Base-by-base conservation (phyloP, 2,797 vertebrate species). In the Taenioides sp. region DNA sequence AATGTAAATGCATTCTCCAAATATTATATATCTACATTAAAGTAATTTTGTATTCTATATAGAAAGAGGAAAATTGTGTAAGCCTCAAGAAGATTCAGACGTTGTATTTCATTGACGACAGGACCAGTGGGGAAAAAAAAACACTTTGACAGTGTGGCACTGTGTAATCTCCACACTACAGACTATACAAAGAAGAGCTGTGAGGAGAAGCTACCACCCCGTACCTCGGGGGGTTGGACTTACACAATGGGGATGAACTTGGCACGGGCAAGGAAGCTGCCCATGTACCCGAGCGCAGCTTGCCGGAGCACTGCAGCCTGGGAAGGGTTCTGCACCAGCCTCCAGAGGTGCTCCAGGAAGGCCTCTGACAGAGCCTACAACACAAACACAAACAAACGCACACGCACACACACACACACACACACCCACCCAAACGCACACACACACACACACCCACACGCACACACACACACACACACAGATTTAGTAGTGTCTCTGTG, bases 341-440 rank as follows among this genome's bases (percentile, higher is more conserved):
- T 98, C 97, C 97, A 98, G 71, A 98, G 92, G 88, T 98, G 96
- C 70, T 99, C 96, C 88, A 98, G 88, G 88, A 98, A 98, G 25
- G 96, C 96, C 85, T 99, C 98, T 1, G 96, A 94, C 25, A 99
- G 90, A 0, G 93, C 95, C 98, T 99, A 74, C 12, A 65, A 73
- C 72, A 66, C 0, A 67, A 0, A 5, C 17, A 65, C 37, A 40
- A 6, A 40, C 37, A 40, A 1, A 11, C 10, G 7, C 37, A 11
- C 12, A 31, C 4, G 11, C 37, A 37, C 37, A 37, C 12, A 28
- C 27, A 28, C 27, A n/a, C n/a, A n/a, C n/a, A n/a, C n/a, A n/a
- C n/a, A n/a, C n/a, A n/a, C n/a, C n/a, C n/a, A n/a, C n/a, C n/a
- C n/a, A n/a, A n/a, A n/a, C n/a, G n/a, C 72, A 66, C 0, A 67